These are phyloP conservation scores for Trichomalopsis sarcophagae DNA, from an alignment of 1,140 invertebrate genomes.

Conservation along the genomic window DNA sequence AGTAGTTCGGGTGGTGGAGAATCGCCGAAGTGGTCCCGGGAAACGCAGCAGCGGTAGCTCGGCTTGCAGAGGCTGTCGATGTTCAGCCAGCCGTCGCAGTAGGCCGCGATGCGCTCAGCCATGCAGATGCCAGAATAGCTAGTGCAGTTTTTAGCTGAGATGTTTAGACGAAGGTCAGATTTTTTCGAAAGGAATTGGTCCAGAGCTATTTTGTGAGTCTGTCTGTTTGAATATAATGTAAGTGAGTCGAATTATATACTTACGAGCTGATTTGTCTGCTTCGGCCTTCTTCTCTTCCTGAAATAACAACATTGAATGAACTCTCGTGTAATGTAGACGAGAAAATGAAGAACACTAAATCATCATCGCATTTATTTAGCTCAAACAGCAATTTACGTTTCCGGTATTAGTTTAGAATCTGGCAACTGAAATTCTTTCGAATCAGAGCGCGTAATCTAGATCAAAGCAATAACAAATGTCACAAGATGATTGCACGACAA, in stretches of 20 bases:
- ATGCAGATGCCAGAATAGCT: constrained; percentile 83
- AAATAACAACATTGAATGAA: not conserved
- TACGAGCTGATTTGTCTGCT: constrained; percentile 56
- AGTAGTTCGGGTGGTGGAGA: constrained; percentile 83
- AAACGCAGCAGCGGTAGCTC: constrained; percentile 84
- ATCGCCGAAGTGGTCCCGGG: constrained; percentile 82
- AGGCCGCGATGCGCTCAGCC: constrained; percentile 85
- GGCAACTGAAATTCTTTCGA: not conserved
- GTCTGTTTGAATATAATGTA: not conserved
- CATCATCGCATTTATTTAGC: too few relatives aligned
- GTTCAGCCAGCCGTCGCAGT: constrained; percentile 89
- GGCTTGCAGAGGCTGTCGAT: constrained; percentile 82
- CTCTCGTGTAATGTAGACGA: too few relatives aligned
- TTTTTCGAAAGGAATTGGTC: not conserved
- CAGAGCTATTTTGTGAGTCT: not conserved
- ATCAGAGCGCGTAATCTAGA: constrained; percentile 1
- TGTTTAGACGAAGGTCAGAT: constrained; percentile 7
- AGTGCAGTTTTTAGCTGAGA: constrained; percentile 78
- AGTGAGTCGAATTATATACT: constrained; percentile 53
- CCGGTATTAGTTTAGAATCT: not conserved
- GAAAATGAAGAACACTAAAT: too few relatives aligned
- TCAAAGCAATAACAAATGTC: not conserved
- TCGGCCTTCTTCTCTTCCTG: constrained; percentile 44
- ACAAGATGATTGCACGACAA: not conserved
- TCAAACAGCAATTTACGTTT: not conserved